Conservation (phyloP, 2,888 invertebrate species). For the Melangyna quadrimaculata region DNA sequence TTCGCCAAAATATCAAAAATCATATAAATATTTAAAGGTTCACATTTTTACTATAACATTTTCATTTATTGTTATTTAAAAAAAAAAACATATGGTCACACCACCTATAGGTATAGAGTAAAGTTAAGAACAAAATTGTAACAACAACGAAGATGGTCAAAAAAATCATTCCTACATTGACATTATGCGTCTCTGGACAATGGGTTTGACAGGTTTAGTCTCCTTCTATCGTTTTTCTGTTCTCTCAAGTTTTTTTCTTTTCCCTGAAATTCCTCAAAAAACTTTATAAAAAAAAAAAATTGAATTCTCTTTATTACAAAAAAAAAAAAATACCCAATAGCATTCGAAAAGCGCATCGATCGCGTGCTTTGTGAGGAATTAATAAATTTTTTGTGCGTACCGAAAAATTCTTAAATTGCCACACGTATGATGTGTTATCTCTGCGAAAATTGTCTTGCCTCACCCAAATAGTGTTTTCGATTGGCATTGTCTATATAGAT, state of each 20-base stretch:
- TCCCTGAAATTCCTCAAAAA: slow-evolving; percentile 1
- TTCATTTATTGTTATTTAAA: too few relatives aligned
- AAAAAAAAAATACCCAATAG: not conserved
- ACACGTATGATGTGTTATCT: slow-evolving; percentile 48
- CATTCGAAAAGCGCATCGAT: slow-evolving; percentile 56
- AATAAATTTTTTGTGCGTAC: slow-evolving; percentile 41
- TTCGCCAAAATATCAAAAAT: too few relatives aligned
- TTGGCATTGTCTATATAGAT: not conserved
- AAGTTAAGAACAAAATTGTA: slow-evolving; percentile 3
- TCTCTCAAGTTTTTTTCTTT: not conserved
- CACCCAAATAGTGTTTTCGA: not conserved
- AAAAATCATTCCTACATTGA: slow-evolving; percentile 54
- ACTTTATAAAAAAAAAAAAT: slow-evolving; percentile 27
- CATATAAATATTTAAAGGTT: too few relatives aligned
- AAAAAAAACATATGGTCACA: not conserved
- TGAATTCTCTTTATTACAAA: slow-evolving; percentile 7
- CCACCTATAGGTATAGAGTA: not conserved
- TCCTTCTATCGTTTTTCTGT: slow-evolving; percentile 40
- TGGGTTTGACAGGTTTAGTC: slow-evolving; percentile 62
- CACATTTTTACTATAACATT: too few relatives aligned
- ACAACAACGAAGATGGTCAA: slow-evolving; percentile 23
- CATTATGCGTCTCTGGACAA: slow-evolving; percentile 67
- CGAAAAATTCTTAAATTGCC: slow-evolving; percentile 58
- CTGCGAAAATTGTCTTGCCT: slow-evolving; percentile 42
- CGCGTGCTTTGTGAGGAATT: slow-evolving; percentile 65